A percentile compares a stretch with the other conserved stretches of the same genome.
phyloP scores from a whole-genome alignment of 2,113 vertebrate genomes.

The Crotalus tigris region DNA sequence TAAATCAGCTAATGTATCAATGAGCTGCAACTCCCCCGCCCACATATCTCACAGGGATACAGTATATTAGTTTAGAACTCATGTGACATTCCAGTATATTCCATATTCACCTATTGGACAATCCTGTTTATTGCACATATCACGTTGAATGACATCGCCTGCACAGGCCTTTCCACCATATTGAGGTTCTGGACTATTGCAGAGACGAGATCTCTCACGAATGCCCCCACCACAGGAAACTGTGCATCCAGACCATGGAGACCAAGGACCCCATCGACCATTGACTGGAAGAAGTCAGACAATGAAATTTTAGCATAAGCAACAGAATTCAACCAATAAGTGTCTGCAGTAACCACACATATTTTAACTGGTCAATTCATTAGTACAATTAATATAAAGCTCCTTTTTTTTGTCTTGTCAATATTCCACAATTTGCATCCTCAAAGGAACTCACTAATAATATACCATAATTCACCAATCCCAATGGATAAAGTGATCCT shows the following conservation, averaged over 20 bases:
- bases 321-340: not conserved
- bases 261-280: slow-evolving; percentile 95
- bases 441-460: not conserved
- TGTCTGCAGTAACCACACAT: not conserved
- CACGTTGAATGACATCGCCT: slow-evolving; percentile 78
- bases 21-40: not conserved
- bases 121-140: slow-evolving; percentile 83
- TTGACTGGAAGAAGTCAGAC: slow-evolving; percentile 74
- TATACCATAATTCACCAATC: not conserved
- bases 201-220: slow-evolving; percentile 80
- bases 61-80: not conserved
- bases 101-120: slow-evolving; percentile 84
- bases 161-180: slow-evolving; percentile 82
- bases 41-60: not conserved
- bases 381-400: not conserved
- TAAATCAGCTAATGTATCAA: not conserved
- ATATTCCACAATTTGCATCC: not conserved
- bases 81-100: not conserved
- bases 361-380: not conserved
- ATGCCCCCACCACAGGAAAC: slow-evolving; percentile 88
- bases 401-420: not conserved
- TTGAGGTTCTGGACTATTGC: slow-evolving; percentile 89
- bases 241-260: slow-evolving; percentile 90
- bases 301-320: slow-evolving; percentile 7
- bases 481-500: not conserved